Evolutionary conservation across 2,113 vertebrate species (phyloP), one percentile per base, ranked within the genome.

Genomic region (Hystrix cristata): DNA sequence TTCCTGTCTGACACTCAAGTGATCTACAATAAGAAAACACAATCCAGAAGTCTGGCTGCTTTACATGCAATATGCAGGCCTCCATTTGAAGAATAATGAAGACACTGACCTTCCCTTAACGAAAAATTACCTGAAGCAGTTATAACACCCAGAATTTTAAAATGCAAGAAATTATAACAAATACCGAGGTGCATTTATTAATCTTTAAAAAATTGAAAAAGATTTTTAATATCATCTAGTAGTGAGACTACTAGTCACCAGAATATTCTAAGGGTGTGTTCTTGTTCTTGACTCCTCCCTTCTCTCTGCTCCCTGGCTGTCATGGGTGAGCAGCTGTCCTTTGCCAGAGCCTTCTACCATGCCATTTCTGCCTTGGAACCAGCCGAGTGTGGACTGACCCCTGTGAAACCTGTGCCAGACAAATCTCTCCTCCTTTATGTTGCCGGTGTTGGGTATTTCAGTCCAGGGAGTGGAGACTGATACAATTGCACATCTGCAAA

Each of bases 1-100:
- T 79, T 25, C 2, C 16, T 6, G 46, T 14, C 62, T 11, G 10
- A 18, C n/a, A 53, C 19, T 7, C 0, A 8, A 2, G 0, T 13
- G 25, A 1, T 79, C 14, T 16, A 53, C 15, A 74, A 9, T 23
- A 25, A 74, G n/a, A 59, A 92, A 60, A 2, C 19, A 25, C 48
- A 74, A 13, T 34, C 11, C 15, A 6, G 12, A 78, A 81, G 14
- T 15, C 12, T 4, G 0, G 2, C 1, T 1, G 1, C 43, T 67
- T 86, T n/a, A 14, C 34, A 0, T 46, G 15, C 19, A 38, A 62
- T 12, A 5, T 13, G 19, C 1, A 0, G 10, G 10, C 15, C 13
- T 65, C 64, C 38, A 25, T 29, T 15, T 46, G 0, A 13, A 5
- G 29, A 25, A 46, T 34, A 74, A 62, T 10, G 13, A 84, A 16